Conservation (phyloP, 2,888 invertebrate genomes). For the Masnerella sp. region DNA sequence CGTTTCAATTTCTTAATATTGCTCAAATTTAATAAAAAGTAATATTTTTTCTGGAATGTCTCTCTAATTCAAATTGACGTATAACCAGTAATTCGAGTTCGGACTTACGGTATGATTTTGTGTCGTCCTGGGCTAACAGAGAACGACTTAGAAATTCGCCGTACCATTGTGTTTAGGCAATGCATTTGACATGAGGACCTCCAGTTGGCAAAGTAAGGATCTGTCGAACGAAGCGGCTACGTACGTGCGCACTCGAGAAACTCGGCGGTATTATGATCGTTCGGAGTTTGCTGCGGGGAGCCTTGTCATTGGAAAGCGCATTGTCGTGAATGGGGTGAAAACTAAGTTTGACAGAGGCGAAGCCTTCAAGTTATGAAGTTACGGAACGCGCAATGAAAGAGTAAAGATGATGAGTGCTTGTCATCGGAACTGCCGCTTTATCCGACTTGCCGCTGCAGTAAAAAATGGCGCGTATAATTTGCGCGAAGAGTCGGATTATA, state of each 20-base stretch:
- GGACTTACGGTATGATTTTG: not conserved
- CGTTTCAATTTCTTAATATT: too few species aligned
- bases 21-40: too few species aligned
- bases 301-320: conserved; percentile 59
- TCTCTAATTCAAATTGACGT: too few species aligned
- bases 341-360: conserved; percentile 64
- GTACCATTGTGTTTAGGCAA: conserved; percentile 1
- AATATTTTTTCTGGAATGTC: too few species aligned
- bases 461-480: not conserved
- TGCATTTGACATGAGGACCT: conserved; percentile 39
- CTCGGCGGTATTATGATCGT: conserved; percentile 48
- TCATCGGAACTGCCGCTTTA: conserved; percentile 14
- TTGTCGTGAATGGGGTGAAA: conserved; percentile 63
- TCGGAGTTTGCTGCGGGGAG: conserved; percentile 33
- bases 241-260: conserved; percentile 38
- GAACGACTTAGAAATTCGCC: conserved; percentile 8
- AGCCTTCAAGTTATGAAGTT: conserved; percentile 63
- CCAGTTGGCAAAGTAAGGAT: conserved; percentile 29
- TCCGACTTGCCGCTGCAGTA: not conserved
- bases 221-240: conserved; percentile 25
- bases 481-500: too few species aligned
- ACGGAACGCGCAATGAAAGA: conserved; percentile 46
- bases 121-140: not conserved
- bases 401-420: conserved; percentile 28
- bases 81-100: too few species aligned